Base-by-base conservation (phyloP, 2,888 invertebrate genomes). In the Aphodius sticticus region DNA sequence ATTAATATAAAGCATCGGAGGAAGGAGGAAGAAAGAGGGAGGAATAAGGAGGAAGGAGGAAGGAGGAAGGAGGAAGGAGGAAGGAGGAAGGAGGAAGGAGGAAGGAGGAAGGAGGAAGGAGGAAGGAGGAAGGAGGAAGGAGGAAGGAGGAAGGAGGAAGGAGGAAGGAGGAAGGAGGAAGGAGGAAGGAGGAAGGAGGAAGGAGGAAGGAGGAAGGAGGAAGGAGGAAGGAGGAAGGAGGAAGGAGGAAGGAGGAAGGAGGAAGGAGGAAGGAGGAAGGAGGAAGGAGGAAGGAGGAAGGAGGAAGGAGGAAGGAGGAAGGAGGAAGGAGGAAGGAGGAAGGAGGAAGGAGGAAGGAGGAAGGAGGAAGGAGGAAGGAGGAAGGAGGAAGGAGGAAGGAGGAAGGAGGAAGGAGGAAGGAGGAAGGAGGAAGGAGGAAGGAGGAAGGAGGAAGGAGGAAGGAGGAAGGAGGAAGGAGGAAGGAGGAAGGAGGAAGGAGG, bases 311-410 rank as follows among this genome's bases (percentile, higher is more conserved):
- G 3, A 26, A 26, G 26, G 26, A 69, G 15, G 15, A 69, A 69
- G 1, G 69, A 69, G 69, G 69, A 69, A 69, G 69, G 69, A 69
- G 69, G 69, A 69, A 69, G 69, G 69, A 69, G 69, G 69, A 69
- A 69, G 69, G 69, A 69, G 15, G 69, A 69, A 69, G 69, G 69
- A 69, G 69, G 69, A 69, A 69, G 69, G 69, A 69, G 69, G 69
- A 69, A 69, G 69, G 69, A 69, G 69, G 69, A 69, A 69, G 69
- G 69, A 69, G 69, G 69, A 69, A 69, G 69, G 69, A 69, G 15
- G 69, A 69, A 69, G 69, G 69, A 69, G 69, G 69, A 69, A 69
- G 69, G 69, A 69, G 69, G 69, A 69, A 69, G 69, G 69, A 69
- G 69, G 69, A 69, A 69, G 69, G 69, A 69, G 69, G 69, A 69